A percentile compares a stretch with the other conserved stretches of the same genome.
Evolutionary conservation across 2,113 vertebrate genomes (phyloP).

Genomic region (Calonectris borealis): DNA sequence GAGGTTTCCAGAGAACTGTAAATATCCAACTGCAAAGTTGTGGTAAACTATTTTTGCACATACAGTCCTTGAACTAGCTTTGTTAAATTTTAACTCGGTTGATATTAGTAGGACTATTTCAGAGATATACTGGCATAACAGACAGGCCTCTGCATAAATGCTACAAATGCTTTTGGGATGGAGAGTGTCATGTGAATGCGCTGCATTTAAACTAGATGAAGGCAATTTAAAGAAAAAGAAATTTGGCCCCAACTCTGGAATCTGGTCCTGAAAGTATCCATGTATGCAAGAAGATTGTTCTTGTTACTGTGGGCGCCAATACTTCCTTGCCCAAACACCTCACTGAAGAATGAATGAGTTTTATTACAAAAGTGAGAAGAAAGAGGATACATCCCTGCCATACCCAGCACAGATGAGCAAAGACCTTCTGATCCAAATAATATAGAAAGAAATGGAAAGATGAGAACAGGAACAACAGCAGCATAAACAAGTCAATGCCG

Average conservation of each 20-base stretch:
- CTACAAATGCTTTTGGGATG: neutral
- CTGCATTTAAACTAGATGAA: neutral
- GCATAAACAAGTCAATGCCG: neutral
- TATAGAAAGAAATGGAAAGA: neutral
- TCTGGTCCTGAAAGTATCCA: neutral
- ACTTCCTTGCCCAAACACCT: neutral
- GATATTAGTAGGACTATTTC: neutral
- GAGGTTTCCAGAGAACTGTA: constrained; percentile 11
- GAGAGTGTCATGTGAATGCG: neutral
- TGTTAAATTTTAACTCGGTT: neutral
- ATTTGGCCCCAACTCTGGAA: neutral
- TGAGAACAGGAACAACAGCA: neutral
- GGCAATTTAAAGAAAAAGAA: neutral
- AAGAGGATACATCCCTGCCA: neutral
- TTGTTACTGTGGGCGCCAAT: neutral
- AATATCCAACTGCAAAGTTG: neutral
- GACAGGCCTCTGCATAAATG: neutral
- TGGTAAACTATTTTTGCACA: neutral
- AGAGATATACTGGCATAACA: neutral
- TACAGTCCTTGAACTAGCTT: neutral
- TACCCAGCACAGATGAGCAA: neutral
- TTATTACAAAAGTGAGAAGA: neutral
- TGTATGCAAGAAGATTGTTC: neutral
- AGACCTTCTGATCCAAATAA: neutral
- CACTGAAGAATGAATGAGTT: neutral